A percentile compares a stretch with the other conserved stretches of the same genome.
Evolutionary conservation across 1,140 invertebrate genomes (phyloP).

Genomic region (Centruroides vittatus): DNA sequence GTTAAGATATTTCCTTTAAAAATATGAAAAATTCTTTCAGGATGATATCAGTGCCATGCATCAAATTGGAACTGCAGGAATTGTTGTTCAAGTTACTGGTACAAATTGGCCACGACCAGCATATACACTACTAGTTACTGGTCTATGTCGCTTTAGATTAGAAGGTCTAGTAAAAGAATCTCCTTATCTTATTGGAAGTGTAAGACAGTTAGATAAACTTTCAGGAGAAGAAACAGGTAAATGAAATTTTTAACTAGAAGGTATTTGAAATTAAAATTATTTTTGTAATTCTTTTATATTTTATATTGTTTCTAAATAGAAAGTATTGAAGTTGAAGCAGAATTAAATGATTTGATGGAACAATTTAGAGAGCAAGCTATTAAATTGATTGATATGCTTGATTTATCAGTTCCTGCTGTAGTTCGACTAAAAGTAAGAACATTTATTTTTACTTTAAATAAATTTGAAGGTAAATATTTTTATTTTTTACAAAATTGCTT

Average conservation of each 20-base stretch:
- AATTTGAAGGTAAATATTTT: too few relatives aligned
- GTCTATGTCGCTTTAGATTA: constrained; percentile 35
- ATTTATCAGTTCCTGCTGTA: constrained; percentile 34
- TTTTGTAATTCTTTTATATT: too few relatives aligned
- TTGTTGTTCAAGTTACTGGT: constrained; percentile 39
- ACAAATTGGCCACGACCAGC: constrained; percentile 38
- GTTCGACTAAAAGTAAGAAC: constrained; percentile 33
- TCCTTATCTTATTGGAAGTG: constrained; percentile 35
- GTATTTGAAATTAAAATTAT: too few relatives aligned
- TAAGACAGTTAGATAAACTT: constrained; percentile 36
- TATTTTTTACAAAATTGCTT: too few relatives aligned
- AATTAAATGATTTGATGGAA: constrained; percentile 27
- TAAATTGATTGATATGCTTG: constrained; percentile 34
- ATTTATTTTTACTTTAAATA: too few relatives aligned
- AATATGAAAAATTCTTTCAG: too few relatives aligned
- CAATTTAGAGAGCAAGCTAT: constrained; percentile 33
- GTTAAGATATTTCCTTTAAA: background rate
- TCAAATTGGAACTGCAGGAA: constrained; percentile 36
- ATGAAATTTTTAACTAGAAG: background rate
- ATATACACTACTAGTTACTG: constrained; percentile 38
- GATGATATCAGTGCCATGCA: constrained; percentile 23
- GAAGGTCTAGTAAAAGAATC: constrained; percentile 33
- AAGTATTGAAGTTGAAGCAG: constrained; percentile 17
- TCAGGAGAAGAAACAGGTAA: constrained; percentile 22
- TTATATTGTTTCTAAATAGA: background rate